phyloP scores from a whole-genome alignment of 1,140 invertebrate species.

The Agraylea sexmaculata region DNA sequence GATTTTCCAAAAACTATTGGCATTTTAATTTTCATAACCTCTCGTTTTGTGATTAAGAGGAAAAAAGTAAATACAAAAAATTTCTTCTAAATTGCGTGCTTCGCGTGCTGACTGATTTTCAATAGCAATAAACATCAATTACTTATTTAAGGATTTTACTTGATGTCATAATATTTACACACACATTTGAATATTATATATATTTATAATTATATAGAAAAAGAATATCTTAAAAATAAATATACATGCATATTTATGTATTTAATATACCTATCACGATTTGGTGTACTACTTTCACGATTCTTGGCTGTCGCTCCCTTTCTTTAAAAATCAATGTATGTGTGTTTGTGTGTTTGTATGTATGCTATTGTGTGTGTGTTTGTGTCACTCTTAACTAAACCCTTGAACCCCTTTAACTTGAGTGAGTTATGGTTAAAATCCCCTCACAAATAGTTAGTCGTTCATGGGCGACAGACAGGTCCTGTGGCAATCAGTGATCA shows the following conservation, averaged over 20 bases:
- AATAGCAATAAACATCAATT: slow-evolving; percentile 48
- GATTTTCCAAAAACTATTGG: too few relatives aligned
- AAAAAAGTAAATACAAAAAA: not conserved
- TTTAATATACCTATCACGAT: slow-evolving; percentile 15
- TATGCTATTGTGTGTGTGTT: slow-evolving; percentile 13
- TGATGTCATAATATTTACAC: slow-evolving; percentile 21
- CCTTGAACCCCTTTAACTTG: too few relatives aligned
- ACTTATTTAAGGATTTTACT: slow-evolving; percentile 35
- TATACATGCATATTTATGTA: too few relatives aligned
- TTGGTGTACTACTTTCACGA: slow-evolving; percentile 16
- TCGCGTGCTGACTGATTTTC: slow-evolving; percentile 47
- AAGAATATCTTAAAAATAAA: slow-evolving; percentile 17
- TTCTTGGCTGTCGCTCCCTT: slow-evolving; percentile 17
- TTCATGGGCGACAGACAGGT: too few relatives aligned
- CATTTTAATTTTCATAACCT: too few relatives aligned
- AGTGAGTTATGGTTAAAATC: too few relatives aligned
- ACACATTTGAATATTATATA: too few relatives aligned
- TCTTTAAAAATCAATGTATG: slow-evolving; percentile 5
- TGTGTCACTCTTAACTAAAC: slow-evolving; percentile 11
- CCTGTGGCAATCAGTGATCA: too few relatives aligned
- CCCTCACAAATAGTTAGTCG: too few relatives aligned
- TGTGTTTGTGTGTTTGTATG: slow-evolving; percentile 7
- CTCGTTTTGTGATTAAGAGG: not conserved
- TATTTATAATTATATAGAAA: slow-evolving; percentile 20
- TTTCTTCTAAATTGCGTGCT: slow-evolving; percentile 45